Evolutionary conservation across 2,888 invertebrate species (phyloP).

Genomic region (Diaprepes abbreviatus): DNA sequence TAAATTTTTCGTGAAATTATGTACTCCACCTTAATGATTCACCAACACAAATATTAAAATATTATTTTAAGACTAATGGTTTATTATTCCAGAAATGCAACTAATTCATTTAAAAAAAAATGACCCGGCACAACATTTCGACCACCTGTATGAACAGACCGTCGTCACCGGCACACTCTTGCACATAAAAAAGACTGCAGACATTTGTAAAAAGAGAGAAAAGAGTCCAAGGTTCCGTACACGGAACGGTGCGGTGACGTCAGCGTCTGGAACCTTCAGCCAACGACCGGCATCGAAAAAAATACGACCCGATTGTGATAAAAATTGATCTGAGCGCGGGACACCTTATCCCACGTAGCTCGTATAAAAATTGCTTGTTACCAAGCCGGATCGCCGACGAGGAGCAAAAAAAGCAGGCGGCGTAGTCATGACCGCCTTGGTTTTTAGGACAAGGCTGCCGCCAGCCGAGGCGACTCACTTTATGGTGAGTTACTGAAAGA

Average conservation of each 20-base stretch:
- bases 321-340: slow-evolving; percentile 41
- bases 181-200: slow-evolving; percentile 12
- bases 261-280: slow-evolving; percentile 59
- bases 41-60: no score
- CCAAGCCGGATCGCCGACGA: slow-evolving; percentile 43
- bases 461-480: slow-evolving; percentile 36
- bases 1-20: no score
- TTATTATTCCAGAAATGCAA: neutral
- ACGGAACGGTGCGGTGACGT: slow-evolving; percentile 59
- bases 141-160: slow-evolving; percentile 11
- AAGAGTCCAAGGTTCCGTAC: slow-evolving; percentile 63
- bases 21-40: no score
- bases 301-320: slow-evolving; percentile 38
- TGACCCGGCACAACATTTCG: neutral
- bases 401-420: slow-evolving; percentile 41
- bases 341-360: slow-evolving; percentile 49
- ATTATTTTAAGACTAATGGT: neutral
- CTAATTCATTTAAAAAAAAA: neutral
- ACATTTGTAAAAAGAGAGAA: slow-evolving; percentile 48
- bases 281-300: slow-evolving; percentile 51
- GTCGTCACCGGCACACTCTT: neutral
- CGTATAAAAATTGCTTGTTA: slow-evolving; percentile 45
- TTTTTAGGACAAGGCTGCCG: slow-evolving; percentile 50
- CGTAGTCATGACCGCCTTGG: slow-evolving; percentile 49
- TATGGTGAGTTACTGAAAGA: slow-evolving; percentile 31